phyloP scores from a whole-genome alignment of 2,113 vertebrate genomes.

The Carollia perspicillata region DNA sequence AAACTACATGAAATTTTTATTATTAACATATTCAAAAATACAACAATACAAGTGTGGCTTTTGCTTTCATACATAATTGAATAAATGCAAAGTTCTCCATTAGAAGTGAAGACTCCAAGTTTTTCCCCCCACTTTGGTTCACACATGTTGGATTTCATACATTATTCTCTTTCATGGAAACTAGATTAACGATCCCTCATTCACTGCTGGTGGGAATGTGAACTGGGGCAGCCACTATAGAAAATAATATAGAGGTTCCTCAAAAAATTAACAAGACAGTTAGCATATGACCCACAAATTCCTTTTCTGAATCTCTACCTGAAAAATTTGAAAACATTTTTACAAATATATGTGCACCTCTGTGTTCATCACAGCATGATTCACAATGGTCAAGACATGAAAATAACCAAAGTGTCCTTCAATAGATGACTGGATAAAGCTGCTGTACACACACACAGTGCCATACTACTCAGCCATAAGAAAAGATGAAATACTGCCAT shows the following conservation, averaged over 20 bases:
- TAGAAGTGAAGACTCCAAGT: background rate
- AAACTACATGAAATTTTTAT: background rate
- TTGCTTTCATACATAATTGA: background rate
- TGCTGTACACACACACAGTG: too few relatives aligned
- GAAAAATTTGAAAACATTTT: background rate
- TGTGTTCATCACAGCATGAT: background rate
- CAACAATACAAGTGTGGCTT: background rate
- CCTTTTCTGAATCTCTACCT: background rate
- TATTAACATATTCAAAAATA: background rate
- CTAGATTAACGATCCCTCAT: background rate
- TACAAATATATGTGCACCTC: background rate
- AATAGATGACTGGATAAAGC: background rate
- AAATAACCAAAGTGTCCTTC: background rate
- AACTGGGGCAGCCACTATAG: background rate
- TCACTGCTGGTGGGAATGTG: background rate
- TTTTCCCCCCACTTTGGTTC: background rate
- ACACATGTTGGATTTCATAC: background rate
- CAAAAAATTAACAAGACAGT: background rate
- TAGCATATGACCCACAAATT: background rate
- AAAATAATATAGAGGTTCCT: background rate
- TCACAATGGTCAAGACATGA: background rate
- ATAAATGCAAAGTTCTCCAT: background rate
- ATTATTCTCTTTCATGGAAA: background rate
- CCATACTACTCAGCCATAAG: background rate
- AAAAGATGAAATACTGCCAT: background rate